Base-by-base conservation (phyloP, 2,797 vertebrate species). In the Acrossocheilus fasciatus region DNA sequence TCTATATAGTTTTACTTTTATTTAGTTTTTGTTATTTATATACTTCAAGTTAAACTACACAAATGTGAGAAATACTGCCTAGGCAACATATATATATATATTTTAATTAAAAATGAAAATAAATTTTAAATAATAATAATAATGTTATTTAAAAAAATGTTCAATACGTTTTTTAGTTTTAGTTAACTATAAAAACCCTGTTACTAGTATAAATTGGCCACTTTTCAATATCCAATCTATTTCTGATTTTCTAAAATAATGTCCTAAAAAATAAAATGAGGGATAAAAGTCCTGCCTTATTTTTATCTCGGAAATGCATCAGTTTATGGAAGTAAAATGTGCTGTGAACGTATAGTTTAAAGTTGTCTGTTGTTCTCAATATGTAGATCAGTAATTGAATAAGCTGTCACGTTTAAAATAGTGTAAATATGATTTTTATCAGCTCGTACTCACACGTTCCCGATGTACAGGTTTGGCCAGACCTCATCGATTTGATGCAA, bases 401-500 rank as follows among this genome's bases (percentile, higher is more conserved):
- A 78, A 36, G 12, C 3, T 2, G 6, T 39, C 11, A 17, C 11
- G 20, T 72, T 45, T 43, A 81, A n/a, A 74, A 10, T 18, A 23
- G 52, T 11, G 18, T 74, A 52, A 83, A 23, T 30, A 17, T n/a
- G 26, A 82, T 62, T 43, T 41, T 14, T 15, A 23, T 26, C 81
- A 82, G 81, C n/a, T 30, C 6, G 81, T 94, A 97, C 97, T 96
- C 95, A 96, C 96, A 95, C 94, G 85, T 96, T 94, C 68, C 96
- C 95, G 86, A 95, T 94, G 92, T 88, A 96, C 87, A 97, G 92
- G 86, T 95, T 95, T 43, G 96, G 95, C 96, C 95, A 96, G 76
- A 96, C 96, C 91, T 97, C 96, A 54, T 96, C 95, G 64, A 96
- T 88, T 74, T 96, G 96, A 82, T 92, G 93, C 43, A 95, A 93